A percentile compares a stretch with the other conserved stretches of the same genome.
phyloP scores from a whole-genome alignment of 2,113 vertebrate species.

The Solea senegalensis region DNA sequence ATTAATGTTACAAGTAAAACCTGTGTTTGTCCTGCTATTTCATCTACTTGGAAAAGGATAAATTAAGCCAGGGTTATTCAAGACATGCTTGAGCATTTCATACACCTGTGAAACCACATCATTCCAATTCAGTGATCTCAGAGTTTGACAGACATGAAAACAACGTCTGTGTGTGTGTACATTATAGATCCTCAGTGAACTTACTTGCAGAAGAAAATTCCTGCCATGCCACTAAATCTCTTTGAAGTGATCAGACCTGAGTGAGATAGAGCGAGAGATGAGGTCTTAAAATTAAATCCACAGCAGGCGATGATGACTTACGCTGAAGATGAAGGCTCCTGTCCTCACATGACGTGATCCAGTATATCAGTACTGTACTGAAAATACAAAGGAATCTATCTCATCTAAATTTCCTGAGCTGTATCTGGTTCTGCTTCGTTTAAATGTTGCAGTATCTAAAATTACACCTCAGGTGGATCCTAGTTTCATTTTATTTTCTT shows the following conservation, averaged over 20 bases:
- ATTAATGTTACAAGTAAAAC: no score
- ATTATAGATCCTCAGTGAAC: not conserved
- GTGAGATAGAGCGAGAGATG: conserved; percentile 27
- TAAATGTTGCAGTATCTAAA: not conserved
- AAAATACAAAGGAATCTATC: not conserved
- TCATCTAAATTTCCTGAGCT: not conserved
- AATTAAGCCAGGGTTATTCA: no score
- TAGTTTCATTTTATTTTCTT: no score
- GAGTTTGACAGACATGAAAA: no score
- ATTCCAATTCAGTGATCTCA: no score
- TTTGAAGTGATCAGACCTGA: conserved; percentile 49
- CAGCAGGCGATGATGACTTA: conserved; percentile 58
- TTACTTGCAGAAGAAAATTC: conserved; percentile 29
- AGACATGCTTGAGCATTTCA: no score
- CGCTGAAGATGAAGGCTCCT: conserved; percentile 43
- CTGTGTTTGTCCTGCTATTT: no score
- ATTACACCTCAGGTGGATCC: not conserved
- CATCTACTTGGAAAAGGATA: no score
- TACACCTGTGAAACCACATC: no score
- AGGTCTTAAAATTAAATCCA: conserved; percentile 55
- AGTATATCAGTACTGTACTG: not conserved
- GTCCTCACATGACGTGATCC: conserved; percentile 32
- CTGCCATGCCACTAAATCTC: conserved; percentile 25
- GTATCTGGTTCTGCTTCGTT: not conserved
- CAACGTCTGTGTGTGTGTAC: no score